A percentile compares a stretch with the other conserved stretches of the same genome.
Evolutionary conservation across 2,888 invertebrate species (phyloP).

Genomic region (Rhingia campestris): DNA sequence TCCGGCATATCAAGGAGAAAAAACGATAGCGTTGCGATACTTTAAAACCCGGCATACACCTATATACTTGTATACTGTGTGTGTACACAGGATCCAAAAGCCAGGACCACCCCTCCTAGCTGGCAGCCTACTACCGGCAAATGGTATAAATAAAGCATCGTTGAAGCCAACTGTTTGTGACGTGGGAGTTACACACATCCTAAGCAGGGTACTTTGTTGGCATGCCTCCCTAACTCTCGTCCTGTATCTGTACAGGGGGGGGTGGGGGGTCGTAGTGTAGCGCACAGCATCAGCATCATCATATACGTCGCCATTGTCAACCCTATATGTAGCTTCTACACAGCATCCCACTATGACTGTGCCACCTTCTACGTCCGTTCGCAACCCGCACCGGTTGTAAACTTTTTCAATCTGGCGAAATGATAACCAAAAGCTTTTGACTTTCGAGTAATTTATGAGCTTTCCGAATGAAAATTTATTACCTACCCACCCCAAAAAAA

Average conservation of each 20-base stretch:
- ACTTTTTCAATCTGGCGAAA: constrained; percentile 66
- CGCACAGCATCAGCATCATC: constrained; percentile 14
- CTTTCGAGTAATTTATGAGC: constrained; percentile 62
- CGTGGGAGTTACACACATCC: constrained; percentile 55
- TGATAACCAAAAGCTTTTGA: constrained; percentile 66
- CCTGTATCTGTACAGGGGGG: too few relatives aligned
- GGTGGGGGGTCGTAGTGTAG: too few relatives aligned
- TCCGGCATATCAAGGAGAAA: constrained; percentile 19
- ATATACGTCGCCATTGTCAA: constrained; percentile 40
- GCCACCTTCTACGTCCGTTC: constrained; percentile 2
- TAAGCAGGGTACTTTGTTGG: constrained; percentile 27
- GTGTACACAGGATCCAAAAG: background rate
- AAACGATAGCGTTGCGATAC: constrained; percentile 46
- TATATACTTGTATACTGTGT: background rate
- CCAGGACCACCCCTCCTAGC: background rate
- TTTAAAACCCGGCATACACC: constrained; percentile 44
- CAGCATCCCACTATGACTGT: background rate
- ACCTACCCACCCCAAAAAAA: constrained; percentile 8
- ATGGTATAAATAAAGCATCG: constrained; percentile 52
- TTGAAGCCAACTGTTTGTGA: constrained; percentile 61
- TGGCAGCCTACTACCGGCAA: background rate
- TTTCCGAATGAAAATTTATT: constrained; percentile 65
- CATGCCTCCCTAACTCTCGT: background rate
- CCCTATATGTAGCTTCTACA: constrained; percentile 5
- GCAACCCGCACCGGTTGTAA: constrained; percentile 41